Evolutionary conservation across 2,113 vertebrate genomes (phyloP).

Genomic region (Phocoena phocoena): DNA sequence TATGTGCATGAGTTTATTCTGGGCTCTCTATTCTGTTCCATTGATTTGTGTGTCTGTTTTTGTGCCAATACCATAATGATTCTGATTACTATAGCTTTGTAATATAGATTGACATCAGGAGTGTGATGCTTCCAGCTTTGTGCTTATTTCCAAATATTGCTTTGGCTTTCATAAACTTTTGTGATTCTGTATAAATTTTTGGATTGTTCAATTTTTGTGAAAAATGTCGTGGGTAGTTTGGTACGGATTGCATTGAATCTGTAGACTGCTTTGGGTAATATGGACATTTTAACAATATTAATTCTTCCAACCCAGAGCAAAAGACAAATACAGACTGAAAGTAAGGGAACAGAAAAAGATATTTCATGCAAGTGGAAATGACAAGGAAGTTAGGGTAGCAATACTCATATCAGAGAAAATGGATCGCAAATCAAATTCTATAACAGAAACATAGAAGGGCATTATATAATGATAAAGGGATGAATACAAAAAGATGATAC

Average conservation of each 20-base stretch:
- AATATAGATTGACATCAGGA: neutral
- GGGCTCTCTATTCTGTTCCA: neutral
- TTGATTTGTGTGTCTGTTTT: neutral
- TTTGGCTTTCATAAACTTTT: neutral
- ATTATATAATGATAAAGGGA: neutral
- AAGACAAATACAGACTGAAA: neutral
- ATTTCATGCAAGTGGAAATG: neutral
- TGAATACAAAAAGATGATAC: neutral
- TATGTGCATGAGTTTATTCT: too few species aligned
- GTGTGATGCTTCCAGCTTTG: neutral
- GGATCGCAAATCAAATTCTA: neutral
- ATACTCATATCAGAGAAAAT: neutral
- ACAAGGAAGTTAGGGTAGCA: neutral
- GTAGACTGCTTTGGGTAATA: neutral
- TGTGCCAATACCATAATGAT: neutral
- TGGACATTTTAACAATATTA: too few species aligned
- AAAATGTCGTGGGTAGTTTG: neutral
- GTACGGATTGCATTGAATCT: neutral
- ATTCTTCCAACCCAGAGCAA: neutral
- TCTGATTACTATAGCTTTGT: neutral
- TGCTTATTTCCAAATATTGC: neutral
- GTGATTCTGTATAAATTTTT: neutral
- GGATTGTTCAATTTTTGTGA: neutral
- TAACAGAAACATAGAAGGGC: neutral
- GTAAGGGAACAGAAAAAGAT: neutral